Conservation (phyloP, 2,113 vertebrate genomes). For the Panthera uncia region DNA sequence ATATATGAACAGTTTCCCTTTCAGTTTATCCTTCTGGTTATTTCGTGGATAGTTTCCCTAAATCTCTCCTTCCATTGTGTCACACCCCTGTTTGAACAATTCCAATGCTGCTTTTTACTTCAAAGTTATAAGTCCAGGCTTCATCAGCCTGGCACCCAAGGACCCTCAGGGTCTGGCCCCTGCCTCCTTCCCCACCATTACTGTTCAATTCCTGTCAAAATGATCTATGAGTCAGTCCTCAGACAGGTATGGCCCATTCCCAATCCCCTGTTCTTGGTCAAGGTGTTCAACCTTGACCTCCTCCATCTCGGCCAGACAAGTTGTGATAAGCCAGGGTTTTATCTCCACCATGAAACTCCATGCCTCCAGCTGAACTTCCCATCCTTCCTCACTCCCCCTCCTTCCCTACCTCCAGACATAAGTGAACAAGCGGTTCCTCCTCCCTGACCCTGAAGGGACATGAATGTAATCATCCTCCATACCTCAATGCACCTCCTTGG, state of each 20-base stretch:
- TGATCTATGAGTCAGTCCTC: neutral
- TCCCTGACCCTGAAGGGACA: neutral
- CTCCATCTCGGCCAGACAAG: neutral
- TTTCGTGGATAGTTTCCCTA: neutral
- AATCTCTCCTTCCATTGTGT: neutral
- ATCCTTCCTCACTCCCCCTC: neutral
- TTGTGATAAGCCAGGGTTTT: neutral
- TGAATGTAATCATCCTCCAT: neutral
- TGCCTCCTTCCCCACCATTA: neutral
- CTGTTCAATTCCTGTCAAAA: neutral
- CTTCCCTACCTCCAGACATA: neutral
- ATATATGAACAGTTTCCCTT: neutral
- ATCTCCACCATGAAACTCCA: neutral
- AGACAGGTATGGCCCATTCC: neutral
- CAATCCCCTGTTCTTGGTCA: neutral
- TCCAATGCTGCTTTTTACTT: neutral
- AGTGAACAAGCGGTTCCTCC: neutral
- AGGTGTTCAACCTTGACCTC: neutral
- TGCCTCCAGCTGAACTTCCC: neutral
- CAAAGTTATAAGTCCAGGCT: neutral
- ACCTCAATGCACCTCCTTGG: neutral
- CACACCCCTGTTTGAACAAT: neutral
- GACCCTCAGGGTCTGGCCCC: neutral
- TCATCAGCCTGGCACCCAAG: neutral
- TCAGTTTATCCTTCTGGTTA: neutral